A percentile compares a stretch with the other conserved stretches of the same genome.
phyloP scores from a whole-genome alignment of 2,797 vertebrate species.

The Philypnodon macrostomus region DNA sequence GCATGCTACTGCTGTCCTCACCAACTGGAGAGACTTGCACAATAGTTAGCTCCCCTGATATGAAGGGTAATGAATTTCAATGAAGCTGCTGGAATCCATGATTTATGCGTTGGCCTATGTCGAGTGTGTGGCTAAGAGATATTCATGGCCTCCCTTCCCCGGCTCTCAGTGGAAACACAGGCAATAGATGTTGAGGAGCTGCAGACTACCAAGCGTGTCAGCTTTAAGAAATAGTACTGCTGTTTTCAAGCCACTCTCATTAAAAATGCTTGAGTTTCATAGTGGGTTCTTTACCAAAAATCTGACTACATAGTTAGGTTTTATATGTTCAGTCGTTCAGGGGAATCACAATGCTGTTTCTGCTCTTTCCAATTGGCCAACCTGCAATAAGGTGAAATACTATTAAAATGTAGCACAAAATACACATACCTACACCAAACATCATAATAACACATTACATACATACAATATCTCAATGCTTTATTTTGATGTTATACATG shows the following conservation, averaged over 20 bases:
- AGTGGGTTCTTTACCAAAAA: conserved; percentile 21
- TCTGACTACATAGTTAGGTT: neutral
- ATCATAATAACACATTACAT: too few relatives aligned
- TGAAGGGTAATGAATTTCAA: conserved; percentile 77
- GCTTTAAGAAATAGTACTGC: conserved; percentile 31
- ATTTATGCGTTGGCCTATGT: conserved; percentile 72
- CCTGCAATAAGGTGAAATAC: too few relatives aligned
- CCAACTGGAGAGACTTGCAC: conserved; percentile 53
- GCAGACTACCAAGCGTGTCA: conserved; percentile 42
- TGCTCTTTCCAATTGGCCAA: too few relatives aligned
- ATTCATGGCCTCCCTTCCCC: conserved; percentile 56
- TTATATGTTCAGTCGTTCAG: too few relatives aligned
- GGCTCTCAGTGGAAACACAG: conserved; percentile 55
- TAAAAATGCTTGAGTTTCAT: conserved; percentile 30
- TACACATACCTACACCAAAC: too few relatives aligned
- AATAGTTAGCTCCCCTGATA: conserved; percentile 74
- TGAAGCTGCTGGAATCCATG: conserved; percentile 73
- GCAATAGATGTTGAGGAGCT: conserved; percentile 32
- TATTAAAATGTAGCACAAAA: too few relatives aligned
- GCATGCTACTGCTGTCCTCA: conserved; percentile 50
- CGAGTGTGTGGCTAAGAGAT: conserved; percentile 67
- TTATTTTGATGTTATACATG: conserved; percentile 5
- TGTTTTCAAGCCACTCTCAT: conserved; percentile 32
- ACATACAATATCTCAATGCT: neutral
- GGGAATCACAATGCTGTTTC: too few relatives aligned